Evolutionary conservation across 1,140 invertebrate species (phyloP).

Genomic region (Drosophila dunni): DNA sequence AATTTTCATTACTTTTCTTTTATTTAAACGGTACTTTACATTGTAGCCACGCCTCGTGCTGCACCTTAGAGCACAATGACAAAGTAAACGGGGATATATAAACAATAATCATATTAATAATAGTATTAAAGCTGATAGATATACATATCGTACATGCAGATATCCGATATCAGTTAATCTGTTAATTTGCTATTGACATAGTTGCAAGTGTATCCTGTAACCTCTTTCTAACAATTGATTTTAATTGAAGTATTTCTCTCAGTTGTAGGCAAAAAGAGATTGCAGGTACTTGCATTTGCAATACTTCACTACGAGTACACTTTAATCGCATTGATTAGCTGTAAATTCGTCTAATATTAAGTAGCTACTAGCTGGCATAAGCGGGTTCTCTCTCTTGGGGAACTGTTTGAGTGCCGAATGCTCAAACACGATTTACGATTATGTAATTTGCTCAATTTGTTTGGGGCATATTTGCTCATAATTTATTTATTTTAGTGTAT

Average conservation of each 20-base stretch:
- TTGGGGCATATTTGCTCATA: conserved; percentile 46
- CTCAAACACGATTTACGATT: conserved; percentile 55
- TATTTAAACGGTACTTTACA: conserved; percentile 74
- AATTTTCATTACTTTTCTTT: not conserved
- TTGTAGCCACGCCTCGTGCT: conserved; percentile 76
- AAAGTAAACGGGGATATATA: conserved; percentile 48
- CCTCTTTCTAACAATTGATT: conserved; percentile 5
- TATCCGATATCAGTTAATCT: conserved; percentile 30
- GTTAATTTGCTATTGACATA: conserved; percentile 14
- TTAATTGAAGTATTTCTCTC: not conserved
- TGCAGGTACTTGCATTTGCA: conserved; percentile 33
- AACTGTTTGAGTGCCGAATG: conserved; percentile 58
- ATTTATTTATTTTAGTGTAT: conserved; percentile 24
- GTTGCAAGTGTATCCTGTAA: conserved; percentile 19
- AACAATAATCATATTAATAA: conserved; percentile 44
- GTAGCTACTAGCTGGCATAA: conserved; percentile 65
- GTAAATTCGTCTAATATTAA: conserved; percentile 79
- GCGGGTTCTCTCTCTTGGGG: conserved; percentile 53
- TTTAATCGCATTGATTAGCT: conserved; percentile 26
- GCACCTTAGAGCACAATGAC: conserved; percentile 43
- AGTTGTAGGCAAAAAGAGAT: conserved; percentile 2
- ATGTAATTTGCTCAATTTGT: conserved; percentile 56
- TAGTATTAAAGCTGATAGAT: conserved; percentile 52
- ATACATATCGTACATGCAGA: conserved; percentile 54
- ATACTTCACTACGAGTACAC: conserved; percentile 23